Base-by-base conservation (phyloP, 2,888 invertebrate genomes). In the Drepana falcataria region DNA sequence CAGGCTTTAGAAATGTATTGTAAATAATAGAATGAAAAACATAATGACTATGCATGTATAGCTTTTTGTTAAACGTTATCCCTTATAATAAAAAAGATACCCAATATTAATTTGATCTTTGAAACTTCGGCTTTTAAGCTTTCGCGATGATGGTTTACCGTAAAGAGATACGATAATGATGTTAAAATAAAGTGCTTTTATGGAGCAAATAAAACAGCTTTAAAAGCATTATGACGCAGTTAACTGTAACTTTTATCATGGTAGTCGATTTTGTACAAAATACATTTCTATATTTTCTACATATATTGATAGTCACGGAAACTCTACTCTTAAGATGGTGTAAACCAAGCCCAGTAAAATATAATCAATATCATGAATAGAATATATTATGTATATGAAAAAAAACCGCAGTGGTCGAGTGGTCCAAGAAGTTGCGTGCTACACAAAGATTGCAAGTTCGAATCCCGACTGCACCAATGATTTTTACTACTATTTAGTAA, bases 191-290 rank as follows among this genome's bases (percentile, higher is more conserved):
- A 44, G 6, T 6, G 44, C 44, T 44, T 44, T 44, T 44, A 44
- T 6, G 9, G 44, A 44, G 7, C 44, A 44, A 44, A 44, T 44
- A 44, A 44, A 44, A 44, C 9, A 44, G n/a, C 41, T 40, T 41
- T 53, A 41, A 53, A 40, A 48, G 48, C 48, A 53, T 40, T 53
- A 48, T 34, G 35, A 35, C 53, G 37, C 41, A 53, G 53, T 21
- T 41, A 5, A 35, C 35, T 48, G 4, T 53, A 9, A 51, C 44
- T 4, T 49, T 44, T 9, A 44, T 44, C 44, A 44, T 44, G 9
- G 9, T 3, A 44, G 44, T 9, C 9, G 9, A 44, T 9, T 44
- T 44, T 44, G 6, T 9, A 44, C 9, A 9, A 9, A 44, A 44
- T 44, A 2, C 2, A 44, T 2, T 44, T 4, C 7, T 2, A 44